phyloP scores from a whole-genome alignment of 2,797 vertebrate genomes.

The Halcyon leucocephala region DNA sequence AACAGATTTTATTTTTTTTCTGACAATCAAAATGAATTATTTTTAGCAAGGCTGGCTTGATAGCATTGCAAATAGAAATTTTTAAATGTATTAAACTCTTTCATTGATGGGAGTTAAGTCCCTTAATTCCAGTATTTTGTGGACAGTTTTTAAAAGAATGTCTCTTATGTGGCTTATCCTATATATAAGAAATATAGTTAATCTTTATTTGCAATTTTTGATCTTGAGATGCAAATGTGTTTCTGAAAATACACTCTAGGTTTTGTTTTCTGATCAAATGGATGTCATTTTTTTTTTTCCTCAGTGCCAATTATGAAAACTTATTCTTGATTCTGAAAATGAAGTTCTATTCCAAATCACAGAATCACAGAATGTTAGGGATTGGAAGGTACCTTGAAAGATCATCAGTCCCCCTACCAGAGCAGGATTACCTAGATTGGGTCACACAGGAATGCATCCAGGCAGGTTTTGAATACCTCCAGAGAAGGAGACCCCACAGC shows the following conservation, averaged over 20 bases:
- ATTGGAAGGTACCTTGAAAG: too few relatives aligned
- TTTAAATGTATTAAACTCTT: background rate
- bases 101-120: background rate
- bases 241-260: background rate
- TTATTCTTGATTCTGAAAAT: background rate
- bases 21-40: background rate
- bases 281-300: rapidly evolving
- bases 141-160: background rate
- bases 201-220: background rate
- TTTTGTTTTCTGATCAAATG: background rate
- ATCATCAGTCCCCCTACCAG: too few relatives aligned
- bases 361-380: too few relatives aligned
- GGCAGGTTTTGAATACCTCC: too few relatives aligned
- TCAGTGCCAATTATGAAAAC: background rate
- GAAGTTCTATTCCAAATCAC: background rate
- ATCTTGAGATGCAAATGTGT: background rate
- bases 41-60: background rate
- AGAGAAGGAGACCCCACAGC: too few relatives aligned
- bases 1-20: background rate
- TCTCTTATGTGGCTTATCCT: background rate
- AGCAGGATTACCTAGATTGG: too few relatives aligned
- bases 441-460: too few relatives aligned
- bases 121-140: background rate
- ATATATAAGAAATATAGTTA: background rate
- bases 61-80: background rate